Conservation (phyloP, 2,797 vertebrate species). For the Sebastes matsubarae region DNA sequence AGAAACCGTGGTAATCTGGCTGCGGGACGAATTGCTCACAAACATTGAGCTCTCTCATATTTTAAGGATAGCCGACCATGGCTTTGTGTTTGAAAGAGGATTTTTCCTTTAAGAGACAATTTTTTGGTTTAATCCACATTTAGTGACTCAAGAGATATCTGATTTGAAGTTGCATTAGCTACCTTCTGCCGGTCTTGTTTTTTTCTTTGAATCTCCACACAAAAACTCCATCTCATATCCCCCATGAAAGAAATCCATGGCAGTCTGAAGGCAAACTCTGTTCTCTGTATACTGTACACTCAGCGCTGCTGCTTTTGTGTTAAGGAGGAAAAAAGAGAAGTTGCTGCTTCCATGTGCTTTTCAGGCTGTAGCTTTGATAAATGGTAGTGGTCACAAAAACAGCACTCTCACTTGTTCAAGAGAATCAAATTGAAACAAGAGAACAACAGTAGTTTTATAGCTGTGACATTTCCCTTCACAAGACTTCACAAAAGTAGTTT, state of each 20-base stretch:
- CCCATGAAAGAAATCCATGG: conserved; percentile 5
- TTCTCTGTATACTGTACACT: background rate
- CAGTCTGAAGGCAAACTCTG: conserved; percentile 14
- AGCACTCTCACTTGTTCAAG: conserved; percentile 9
- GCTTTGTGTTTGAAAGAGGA: conserved; percentile 4
- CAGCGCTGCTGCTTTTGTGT: conserved; percentile 5
- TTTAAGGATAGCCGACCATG: background rate
- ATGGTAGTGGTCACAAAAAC: conserved; percentile 28
- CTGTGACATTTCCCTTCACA: conserved; percentile 27
- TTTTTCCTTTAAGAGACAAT: background rate
- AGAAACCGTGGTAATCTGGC: conserved; percentile 1
- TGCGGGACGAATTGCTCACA: conserved; percentile 5
- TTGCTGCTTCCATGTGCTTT: conserved; percentile 10
- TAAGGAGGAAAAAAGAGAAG: background rate
- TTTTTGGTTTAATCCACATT: conserved; percentile 18
- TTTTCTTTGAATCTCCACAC: background rate
- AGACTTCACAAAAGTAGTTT: background rate
- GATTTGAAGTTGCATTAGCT: conserved; percentile 23
- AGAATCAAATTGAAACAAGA: conserved; percentile 32
- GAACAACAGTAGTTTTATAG: conserved; percentile 10
- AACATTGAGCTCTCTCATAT: conserved; percentile 14
- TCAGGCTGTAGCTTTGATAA: conserved; percentile 37
- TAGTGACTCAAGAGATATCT: background rate
- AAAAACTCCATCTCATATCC: conserved; percentile 1
- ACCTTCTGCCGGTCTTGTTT: conserved; percentile 6